Base-by-base conservation (phyloP, 2,888 invertebrate genomes). In the Philhelius pedissequus region DNA sequence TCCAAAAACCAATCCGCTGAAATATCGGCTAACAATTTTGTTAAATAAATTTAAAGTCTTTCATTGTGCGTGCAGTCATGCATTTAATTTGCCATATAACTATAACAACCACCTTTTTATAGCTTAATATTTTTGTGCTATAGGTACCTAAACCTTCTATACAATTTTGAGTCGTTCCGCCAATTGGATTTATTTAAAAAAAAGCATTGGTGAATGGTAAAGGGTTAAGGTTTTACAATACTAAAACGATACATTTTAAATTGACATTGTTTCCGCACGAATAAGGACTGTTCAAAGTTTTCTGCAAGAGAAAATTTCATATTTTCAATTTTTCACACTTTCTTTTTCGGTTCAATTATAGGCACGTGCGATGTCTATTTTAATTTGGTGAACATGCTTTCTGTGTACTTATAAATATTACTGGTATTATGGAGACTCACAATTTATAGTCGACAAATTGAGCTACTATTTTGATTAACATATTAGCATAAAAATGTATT, bases 301-400 rank as follows among this genome's bases (percentile, higher is more conserved):
- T 74, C 62, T 35, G 66, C 75, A 71, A 40, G 35, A 84, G 58
- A 22, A 71, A 84, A 66, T 80, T 80, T 84, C 48, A 80, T 80
- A 71, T 75, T 84, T 84, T 84, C 79, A 80, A 84, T 80, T 84
- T 84, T 84, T 80, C 80, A 84, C 84, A 84, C 84, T 84, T 56
- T 56, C 20, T 79, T 77, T 74, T 83, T 80, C 60, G 75, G 80
- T 80, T 84, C 80, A 84, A 84, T 84, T 71, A 80, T 68, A 75
- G 75, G 54, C 84, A 84, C 84, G 84, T 84, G 84, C 84, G 30
- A 70, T 40, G 75, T 80, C 66, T 68, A 60, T 71, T 79, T 68
- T 79, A 69, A 79, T 74, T 83, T 58, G 54, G 18, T 20, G 62
- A 77, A 69, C 68, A 43, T 40, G 60, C 9, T 25, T 15, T 58